Evolutionary conservation across 2,888 invertebrate species (phyloP).

Genomic region (Cerceris rybyensis): DNA sequence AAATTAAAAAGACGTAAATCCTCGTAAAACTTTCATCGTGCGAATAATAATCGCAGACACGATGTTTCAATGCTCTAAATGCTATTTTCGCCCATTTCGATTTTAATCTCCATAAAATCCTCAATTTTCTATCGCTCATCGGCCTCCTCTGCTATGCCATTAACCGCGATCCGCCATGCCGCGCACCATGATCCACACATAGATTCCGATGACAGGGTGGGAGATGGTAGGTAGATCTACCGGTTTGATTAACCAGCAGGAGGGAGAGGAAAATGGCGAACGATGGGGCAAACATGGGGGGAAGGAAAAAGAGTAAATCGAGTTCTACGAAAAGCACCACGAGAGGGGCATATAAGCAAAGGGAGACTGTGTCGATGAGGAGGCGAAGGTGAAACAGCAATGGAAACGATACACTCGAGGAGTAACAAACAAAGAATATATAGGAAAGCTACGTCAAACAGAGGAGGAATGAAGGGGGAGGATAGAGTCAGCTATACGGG

Average conservation of each 20-base stretch:
- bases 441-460: constrained; percentile 4
- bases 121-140: neutral
- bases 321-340: neutral
- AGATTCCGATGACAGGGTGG: constrained; percentile 55
- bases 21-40: neutral
- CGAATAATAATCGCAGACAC: too few relatives aligned
- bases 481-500: constrained; percentile 34
- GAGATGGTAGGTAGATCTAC: constrained; percentile 67
- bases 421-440: too few relatives aligned
- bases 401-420: too few relatives aligned
- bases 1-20: too few relatives aligned
- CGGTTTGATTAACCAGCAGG: constrained; percentile 69
- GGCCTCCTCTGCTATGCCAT: constrained; percentile 1
- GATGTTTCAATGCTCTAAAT: neutral
- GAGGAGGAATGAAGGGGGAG: constrained; percentile 20
- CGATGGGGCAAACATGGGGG: constrained; percentile 16
- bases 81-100: neutral
- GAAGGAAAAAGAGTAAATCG: constrained; percentile 35
- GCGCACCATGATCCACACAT: constrained; percentile 49
- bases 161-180: constrained; percentile 1
- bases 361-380: too few relatives aligned
- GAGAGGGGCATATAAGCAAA: neutral
- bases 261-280: constrained; percentile 31
- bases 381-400: too few relatives aligned
- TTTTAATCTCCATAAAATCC: neutral